A percentile compares a stretch with the other conserved stretches of the same genome.
These are phyloP conservation scores for Chrysotoxum bicinctum DNA, from an alignment of 2,888 invertebrate species.

Conservation along the genomic window DNA sequence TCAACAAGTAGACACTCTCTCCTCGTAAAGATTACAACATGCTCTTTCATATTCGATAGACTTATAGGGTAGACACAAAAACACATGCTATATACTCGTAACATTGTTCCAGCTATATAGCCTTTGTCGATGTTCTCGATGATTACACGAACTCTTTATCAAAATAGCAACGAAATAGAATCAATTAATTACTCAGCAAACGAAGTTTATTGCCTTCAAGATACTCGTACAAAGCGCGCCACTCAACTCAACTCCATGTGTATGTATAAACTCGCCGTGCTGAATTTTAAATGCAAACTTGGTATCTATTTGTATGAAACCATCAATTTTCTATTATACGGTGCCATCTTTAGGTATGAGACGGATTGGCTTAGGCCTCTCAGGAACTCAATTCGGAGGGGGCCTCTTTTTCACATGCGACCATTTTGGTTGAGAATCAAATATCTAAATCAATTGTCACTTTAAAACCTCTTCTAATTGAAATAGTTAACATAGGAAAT, in stretches of 20 bases:
- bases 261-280: background rate
- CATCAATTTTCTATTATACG: background rate
- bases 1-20: conserved; percentile 7
- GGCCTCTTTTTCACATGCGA: background rate
- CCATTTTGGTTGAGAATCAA: no score
- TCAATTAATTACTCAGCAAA: conserved; percentile 67
- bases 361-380: background rate
- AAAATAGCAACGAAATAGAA: conserved; percentile 60
- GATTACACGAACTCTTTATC: conserved; percentile 44
- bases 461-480: no score
- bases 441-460: no score
- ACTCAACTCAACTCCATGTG: background rate
- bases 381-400: background rate
- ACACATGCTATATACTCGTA: background rate
- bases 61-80: background rate
- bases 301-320: background rate
- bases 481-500: no score
- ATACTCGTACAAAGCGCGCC: conserved; percentile 36
- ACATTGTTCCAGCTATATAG: conserved; percentile 3
- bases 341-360: background rate
- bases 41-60: background rate
- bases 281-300: conserved; percentile 38
- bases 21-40: background rate
- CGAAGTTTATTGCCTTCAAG: conserved; percentile 66
- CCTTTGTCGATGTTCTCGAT: conserved; percentile 29